Evolutionary conservation across 2,113 vertebrate genomes (phyloP), one percentile per base, ranked within the genome.

Genomic region (Cryptotis parvus): DNA sequence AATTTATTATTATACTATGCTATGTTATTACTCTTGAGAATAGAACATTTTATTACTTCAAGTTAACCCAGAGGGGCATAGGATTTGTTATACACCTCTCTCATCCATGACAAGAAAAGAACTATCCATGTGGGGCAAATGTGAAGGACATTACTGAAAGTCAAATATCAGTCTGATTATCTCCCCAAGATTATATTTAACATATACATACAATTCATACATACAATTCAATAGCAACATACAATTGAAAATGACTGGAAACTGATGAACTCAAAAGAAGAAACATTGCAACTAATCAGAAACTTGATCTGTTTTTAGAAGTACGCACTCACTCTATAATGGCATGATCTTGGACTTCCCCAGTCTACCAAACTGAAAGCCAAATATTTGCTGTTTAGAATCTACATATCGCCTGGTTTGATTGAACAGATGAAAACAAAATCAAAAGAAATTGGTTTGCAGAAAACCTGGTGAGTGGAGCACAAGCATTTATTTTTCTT

Each of bases 171-270:
- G 1, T n/a, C 27, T 75, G 55, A 80, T 39, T 70, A 84, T 39
- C 14, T 16, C 27, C 61, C 85, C 61, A 11, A 75, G 41, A 45
- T 43, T 12, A 22, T 74, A 79, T 63, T 45, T 52, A 55, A 76
- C 49, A 87, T 65, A n/a, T n/a, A n/a, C n/a, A n/a, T n/a, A n/a
- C n/a, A n/a, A n/a, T n/a, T n/a, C n/a, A n/a, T n/a, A n/a, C n/a
- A n/a, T n/a, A n/a, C n/a, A n/a, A n/a, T n/a, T n/a, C n/a, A 41
- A 87, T 49, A 95, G 83, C 75, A 80, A 76, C 26, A 58, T 14
- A 80, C 11, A 33, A 33, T 0, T 45, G 49, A 79, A 29, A 20
- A 55, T 11, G 29, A 43, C 27, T 2, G 65, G 43, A n/a, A 49
- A 85, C 27, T 6, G 2, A 41, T 12, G 27, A 82, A n/a, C 58